Evolutionary conservation across 1,140 invertebrate species (phyloP).

Genomic region (Nephila pilipes): DNA sequence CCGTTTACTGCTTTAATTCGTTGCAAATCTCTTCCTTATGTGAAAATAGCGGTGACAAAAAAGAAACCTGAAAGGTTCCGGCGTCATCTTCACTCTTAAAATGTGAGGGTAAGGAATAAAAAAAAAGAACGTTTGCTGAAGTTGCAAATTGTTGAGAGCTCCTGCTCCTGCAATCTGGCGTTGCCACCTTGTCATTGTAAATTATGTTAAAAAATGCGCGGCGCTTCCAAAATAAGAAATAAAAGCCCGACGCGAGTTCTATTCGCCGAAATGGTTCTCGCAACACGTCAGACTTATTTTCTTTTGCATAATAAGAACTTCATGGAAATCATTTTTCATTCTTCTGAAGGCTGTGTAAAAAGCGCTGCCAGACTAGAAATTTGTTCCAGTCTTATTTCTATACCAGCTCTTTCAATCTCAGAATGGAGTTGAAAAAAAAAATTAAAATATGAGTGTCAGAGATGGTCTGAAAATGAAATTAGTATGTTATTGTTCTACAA

Average conservation of each 20-base stretch:
- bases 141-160: constrained; percentile 40
- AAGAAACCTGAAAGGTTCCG: constrained; percentile 5
- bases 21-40: constrained; percentile 35
- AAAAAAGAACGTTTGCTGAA: constrained; percentile 9
- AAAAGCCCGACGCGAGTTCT: constrained; percentile 16
- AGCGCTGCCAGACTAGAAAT: background rate
- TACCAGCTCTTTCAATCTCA: too few species aligned
- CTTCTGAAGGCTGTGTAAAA: background rate
- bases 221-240: constrained; percentile 35
- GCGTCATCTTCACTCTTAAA: constrained; percentile 21
- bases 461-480: too few species aligned
- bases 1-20: constrained; percentile 24
- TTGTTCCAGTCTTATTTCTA: background rate
- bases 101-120: background rate
- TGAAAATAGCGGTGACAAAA: background rate
- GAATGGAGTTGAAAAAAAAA: too few species aligned
- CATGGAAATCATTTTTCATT: constrained; percentile 33
- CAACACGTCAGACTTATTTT: constrained; percentile 45
- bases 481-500: too few species aligned
- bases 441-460: too few species aligned
- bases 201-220: constrained; percentile 45
- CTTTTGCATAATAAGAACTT: background rate
- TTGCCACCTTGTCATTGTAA: constrained; percentile 49
- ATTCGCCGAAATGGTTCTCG: constrained; percentile 43
- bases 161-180: constrained; percentile 48